Conservation (phyloP, 2,888 invertebrate genomes). For the Lamproptera curius region DNA sequence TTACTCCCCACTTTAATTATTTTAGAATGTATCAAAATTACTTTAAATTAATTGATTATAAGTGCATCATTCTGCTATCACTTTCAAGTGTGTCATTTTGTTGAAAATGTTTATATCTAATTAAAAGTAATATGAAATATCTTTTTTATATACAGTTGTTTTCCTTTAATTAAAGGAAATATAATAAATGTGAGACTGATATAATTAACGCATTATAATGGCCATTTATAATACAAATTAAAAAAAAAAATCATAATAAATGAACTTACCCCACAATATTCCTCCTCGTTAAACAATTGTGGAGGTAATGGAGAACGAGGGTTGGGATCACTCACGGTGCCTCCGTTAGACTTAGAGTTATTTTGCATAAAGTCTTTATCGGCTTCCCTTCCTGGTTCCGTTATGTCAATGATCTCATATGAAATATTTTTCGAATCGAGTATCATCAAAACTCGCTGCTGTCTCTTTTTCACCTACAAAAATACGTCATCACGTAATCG, state of each 20-base stretch:
- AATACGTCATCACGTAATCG: conserved; percentile 54
- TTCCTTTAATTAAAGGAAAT: too few relatives aligned
- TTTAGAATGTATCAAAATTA: too few relatives aligned
- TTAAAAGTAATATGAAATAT: too few relatives aligned
- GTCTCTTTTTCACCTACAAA: conserved; percentile 95
- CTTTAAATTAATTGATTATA: too few relatives aligned
- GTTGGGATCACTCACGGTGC: conserved; percentile 84
- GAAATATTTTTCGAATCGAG: conserved; percentile 94
- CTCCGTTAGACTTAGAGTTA: conserved; percentile 87
- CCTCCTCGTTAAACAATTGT: conserved; percentile 95
- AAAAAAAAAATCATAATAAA: not conserved
- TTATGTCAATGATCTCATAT: conserved; percentile 95
- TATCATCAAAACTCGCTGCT: conserved; percentile 95
- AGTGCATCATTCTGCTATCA: too few relatives aligned
- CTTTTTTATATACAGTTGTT: too few relatives aligned
- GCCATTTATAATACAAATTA: not conserved
- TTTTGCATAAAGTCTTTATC: conserved; percentile 95
- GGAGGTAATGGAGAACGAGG: conserved; percentile 92
- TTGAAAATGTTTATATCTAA: too few relatives aligned
- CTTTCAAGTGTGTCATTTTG: too few relatives aligned
- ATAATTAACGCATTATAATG: too few relatives aligned
- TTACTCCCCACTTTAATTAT: too few relatives aligned
- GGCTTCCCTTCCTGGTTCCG: conserved; percentile 93
- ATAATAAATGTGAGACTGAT: too few relatives aligned
- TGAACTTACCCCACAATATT: conserved; percentile 92